Evolutionary conservation across 2,888 invertebrate genomes (phyloP), one percentile per base, ranked within the genome.

Genomic region (Drepanosiphum platanoidis): DNA sequence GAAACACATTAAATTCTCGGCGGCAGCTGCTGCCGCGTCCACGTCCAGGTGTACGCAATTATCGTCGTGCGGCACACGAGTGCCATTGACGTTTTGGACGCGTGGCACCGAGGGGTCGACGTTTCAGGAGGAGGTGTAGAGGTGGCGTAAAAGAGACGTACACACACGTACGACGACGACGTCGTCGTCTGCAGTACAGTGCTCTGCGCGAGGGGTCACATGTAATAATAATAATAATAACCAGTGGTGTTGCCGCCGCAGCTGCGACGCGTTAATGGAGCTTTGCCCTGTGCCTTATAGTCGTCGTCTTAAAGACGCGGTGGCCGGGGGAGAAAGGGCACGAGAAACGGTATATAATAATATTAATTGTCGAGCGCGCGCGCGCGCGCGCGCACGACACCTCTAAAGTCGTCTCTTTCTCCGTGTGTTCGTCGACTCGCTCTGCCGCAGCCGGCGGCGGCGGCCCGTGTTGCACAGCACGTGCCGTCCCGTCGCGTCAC

Each of bases 21-120:
- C 36, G 15, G 39, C 32, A 42, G 84, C 84, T 61, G 84, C 84
- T 61, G 83, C 74, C 84, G n/a, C n/a, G n/a, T n/a, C n/a, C n/a
- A n/a, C 52, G 75, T 84, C 84, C 84, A 84, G 84, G 84, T 84
- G 84, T 52, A 74, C 66, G 84, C 75, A 84, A 84, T 84, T 84
- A 84, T 74, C 84, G 75, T 39, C 3, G 61, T 36, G n/a, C 79
- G 15, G 74, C 82, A 32, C 27, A 58, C n/a, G 32, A 42, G 61
- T 46, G 68, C 66, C 66, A 36, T 52, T 68, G 68, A 77, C 84
- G 75, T 52, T 34, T n/a, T 46, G 75, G 74, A 75, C 84, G 84
- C 81, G 74, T 75, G 75, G 34, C 66, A 75, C 46, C 36, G 68
- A 13, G 15, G 74, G 58, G 64, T 18, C 39, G 75, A 66, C 27